A percentile compares a stretch with the other conserved stretches of the same genome.
phyloP scores from a whole-genome alignment of 2,797 vertebrate species.

The Myotis planiceps region DNA sequence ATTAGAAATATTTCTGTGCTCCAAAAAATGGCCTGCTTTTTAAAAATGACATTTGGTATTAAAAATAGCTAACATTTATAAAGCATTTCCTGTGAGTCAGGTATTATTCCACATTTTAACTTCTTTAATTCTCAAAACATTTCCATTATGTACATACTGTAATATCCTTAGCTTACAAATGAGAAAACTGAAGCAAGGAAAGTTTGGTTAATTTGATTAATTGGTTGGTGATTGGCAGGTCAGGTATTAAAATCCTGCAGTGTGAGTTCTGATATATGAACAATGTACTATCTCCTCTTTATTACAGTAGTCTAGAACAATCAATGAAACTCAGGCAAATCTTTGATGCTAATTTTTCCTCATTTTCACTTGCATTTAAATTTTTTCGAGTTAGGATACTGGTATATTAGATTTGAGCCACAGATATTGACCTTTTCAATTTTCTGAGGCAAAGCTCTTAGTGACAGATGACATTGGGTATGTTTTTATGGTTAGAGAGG shows the following conservation, averaged over 20 bases:
- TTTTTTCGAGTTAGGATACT: neutral
- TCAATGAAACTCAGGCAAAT: neutral
- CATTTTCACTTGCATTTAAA: neutral
- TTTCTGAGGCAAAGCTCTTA: neutral
- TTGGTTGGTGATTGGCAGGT: neutral
- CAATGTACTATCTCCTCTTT: neutral
- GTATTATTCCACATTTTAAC: neutral
- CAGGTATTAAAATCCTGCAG: neutral
- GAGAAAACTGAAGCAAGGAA: neutral
- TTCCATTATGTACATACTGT: neutral
- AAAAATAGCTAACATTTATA: slow-evolving; percentile 5
- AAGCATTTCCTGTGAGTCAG: neutral
- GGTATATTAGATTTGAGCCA: neutral
- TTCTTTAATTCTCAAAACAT: slow-evolving; percentile 6
- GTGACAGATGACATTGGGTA: neutral
- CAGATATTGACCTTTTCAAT: neutral
- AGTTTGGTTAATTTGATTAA: neutral
- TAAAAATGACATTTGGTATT: neutral
- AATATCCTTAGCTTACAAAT: neutral
- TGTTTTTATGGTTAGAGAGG: neutral
- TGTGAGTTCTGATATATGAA: neutral
- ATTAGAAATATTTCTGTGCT: slow-evolving; percentile 33
- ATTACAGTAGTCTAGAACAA: neutral
- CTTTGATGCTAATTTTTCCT: neutral
- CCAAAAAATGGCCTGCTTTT: neutral